These are phyloP conservation scores for Etheostoma nigrum DNA, from an alignment of 2,797 vertebrate species.

Conservation along the genomic window DNA sequence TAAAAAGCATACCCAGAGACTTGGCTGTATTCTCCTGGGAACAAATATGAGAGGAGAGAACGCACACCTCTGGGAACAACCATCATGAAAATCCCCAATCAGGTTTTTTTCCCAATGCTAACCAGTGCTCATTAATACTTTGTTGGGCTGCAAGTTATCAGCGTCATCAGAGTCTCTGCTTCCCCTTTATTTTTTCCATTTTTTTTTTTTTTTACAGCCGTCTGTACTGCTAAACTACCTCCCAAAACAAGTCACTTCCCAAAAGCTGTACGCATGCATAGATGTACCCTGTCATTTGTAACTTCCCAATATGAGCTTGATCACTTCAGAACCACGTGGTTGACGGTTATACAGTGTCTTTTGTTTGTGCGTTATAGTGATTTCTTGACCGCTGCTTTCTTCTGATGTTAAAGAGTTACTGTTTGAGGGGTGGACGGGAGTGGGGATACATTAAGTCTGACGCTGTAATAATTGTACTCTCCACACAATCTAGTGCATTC, in stretches of 20 bases:
- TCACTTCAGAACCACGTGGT: background rate
- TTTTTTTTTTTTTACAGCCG: constrained; percentile 22
- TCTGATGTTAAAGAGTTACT: background rate
- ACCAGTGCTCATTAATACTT: constrained; percentile 8
- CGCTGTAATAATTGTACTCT: background rate
- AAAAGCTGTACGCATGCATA: constrained; percentile 29
- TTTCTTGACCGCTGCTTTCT: constrained; percentile 29
- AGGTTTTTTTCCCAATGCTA: constrained; percentile 19
- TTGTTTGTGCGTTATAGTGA: constrained; percentile 3
- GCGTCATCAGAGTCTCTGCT: constrained; percentile 51
- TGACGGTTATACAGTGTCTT: background rate
- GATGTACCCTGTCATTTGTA: background rate
- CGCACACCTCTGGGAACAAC: constrained; percentile 20
- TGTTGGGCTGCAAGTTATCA: background rate
- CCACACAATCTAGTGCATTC: background rate
- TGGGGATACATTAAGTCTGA: background rate
- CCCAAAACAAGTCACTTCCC: constrained; percentile 63
- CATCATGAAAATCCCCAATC: constrained; percentile 30
- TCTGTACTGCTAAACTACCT: constrained; percentile 40
- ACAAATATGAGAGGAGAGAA: constrained; percentile 2
- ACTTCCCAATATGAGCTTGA: constrained; percentile 43
- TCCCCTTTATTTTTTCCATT: constrained; percentile 49
- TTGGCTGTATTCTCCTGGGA: constrained; percentile 13
- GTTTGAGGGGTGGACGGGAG: background rate
- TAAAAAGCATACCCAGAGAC: constrained; percentile 18